These are phyloP conservation scores for Thripadectes ignobilis DNA, from an alignment of 2,797 vertebrate genomes.

Conservation along the genomic window DNA sequence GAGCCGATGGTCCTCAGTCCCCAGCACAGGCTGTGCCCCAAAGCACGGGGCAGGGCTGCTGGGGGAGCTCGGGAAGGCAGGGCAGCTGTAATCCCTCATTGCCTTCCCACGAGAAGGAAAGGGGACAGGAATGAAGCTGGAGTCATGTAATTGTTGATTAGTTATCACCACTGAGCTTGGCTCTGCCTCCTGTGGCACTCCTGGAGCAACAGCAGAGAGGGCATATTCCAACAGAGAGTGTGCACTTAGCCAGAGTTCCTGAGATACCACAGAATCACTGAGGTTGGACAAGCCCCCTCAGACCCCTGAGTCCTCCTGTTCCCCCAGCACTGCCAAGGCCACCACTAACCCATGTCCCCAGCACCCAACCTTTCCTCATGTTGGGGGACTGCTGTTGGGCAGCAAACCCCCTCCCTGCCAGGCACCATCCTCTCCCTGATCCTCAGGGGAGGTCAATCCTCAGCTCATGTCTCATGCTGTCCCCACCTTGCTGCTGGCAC, in stretches of 20 bases:
- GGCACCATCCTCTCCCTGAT: fast-evolving
- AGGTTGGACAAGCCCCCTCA: neutral
- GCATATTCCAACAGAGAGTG: fast-evolving
- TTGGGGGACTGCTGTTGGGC: fast-evolving
- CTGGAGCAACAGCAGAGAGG: neutral
- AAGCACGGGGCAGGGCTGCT: neutral
- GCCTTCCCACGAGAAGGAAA: fast-evolving
- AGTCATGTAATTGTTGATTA: fast-evolving
- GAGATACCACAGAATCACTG: fast-evolving
- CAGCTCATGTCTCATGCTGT: fast-evolving
- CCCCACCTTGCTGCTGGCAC: neutral
- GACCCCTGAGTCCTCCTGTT: fast-evolving
- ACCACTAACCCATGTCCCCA: neutral
- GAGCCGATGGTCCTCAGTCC: fast-evolving
- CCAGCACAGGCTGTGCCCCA: fast-evolving
- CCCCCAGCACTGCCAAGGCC: neutral
- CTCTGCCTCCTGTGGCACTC: fast-evolving
- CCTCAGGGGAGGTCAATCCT: fast-evolving
- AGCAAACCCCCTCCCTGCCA: neutral
- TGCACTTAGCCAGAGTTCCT: fast-evolving
- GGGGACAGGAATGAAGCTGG: neutral
- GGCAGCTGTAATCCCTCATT: fast-evolving
- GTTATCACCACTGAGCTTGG: fast-evolving
- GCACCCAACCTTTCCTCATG: fast-evolving
- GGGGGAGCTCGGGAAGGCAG: neutral